Evolutionary conservation across 2,888 invertebrate genomes (phyloP).

Genomic region (Stenichneumon culpator): DNA sequence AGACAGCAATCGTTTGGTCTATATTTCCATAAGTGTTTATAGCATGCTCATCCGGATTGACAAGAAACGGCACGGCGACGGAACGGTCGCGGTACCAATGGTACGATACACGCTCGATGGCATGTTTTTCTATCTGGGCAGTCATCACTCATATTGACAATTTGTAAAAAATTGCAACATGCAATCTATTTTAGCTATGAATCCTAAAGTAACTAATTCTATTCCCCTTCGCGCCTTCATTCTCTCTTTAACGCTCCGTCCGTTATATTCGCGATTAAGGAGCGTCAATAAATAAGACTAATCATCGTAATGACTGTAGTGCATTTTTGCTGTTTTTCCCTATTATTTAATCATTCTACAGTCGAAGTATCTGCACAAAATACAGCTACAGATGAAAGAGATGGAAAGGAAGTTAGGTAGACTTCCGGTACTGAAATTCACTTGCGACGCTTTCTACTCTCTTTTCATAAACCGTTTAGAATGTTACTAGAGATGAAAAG

Average conservation of each 20-base stretch:
- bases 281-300: not conserved
- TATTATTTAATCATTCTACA: slow-evolving; percentile 12
- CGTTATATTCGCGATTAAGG: not conserved
- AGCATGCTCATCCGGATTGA: too few species aligned
- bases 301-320: slow-evolving; percentile 23
- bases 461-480: slow-evolving; percentile 37
- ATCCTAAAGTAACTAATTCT: not conserved
- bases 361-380: not conserved
- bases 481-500: slow-evolving; percentile 23
- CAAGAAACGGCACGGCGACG: too few species aligned
- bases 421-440: slow-evolving; percentile 26
- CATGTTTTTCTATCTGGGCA: too few species aligned
- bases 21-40: too few species aligned
- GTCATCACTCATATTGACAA: not conserved
- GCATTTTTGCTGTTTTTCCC: not conserved
- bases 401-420: slow-evolving; percentile 55
- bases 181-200: slow-evolving; percentile 1
- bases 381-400: slow-evolving; percentile 44
- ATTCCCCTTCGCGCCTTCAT: not conserved
- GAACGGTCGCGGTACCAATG: too few species aligned
- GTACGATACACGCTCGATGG: too few species aligned
- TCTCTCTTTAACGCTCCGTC: not conserved
- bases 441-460: slow-evolving; percentile 42
- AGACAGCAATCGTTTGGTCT: not conserved
- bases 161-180: not conserved